Evolutionary conservation across 2,113 vertebrate species (phyloP).

Genomic region (Callionymus lyra): DNA sequence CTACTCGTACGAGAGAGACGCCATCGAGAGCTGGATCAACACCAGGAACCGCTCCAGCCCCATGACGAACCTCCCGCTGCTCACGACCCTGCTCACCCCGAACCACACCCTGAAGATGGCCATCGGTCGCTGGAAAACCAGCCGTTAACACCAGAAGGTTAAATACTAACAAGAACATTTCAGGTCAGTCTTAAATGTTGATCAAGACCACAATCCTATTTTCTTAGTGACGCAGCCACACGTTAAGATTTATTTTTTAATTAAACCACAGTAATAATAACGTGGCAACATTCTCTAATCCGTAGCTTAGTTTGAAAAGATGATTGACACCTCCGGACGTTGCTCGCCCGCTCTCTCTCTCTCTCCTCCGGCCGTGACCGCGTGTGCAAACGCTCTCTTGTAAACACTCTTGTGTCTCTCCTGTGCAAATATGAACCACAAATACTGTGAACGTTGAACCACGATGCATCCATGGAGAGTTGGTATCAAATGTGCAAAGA

Average conservation of each 20-base stretch:
- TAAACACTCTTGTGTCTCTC: slow-evolving; percentile 54
- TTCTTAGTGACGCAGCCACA: no score
- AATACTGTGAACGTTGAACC: slow-evolving; percentile 67
- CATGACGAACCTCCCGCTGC: slow-evolving; percentile 90
- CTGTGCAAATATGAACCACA: slow-evolving; percentile 90
- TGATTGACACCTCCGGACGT: slow-evolving; percentile 49
- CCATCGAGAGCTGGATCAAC: slow-evolving; percentile 85
- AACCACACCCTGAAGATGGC: slow-evolving; percentile 95
- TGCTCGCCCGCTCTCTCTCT: slow-evolving; percentile 27
- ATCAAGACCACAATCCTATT: neutral
- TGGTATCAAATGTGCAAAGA: slow-evolving; percentile 60
- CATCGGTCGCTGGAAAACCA: slow-evolving; percentile 77
- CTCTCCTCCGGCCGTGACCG: slow-evolving; percentile 10
- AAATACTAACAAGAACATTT: neutral
- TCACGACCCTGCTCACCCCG: slow-evolving; percentile 77
- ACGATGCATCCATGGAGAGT: slow-evolving; percentile 61
- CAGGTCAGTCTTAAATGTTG: neutral
- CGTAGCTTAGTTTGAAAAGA: slow-evolving; percentile 39
- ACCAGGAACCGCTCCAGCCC: slow-evolving; percentile 83
- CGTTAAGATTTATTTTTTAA: slow-evolving; percentile 35
- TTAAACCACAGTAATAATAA: slow-evolving; percentile 41
- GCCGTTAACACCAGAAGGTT: slow-evolving; percentile 26
- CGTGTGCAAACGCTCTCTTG: slow-evolving; percentile 39
- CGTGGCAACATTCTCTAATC: slow-evolving; percentile 46
- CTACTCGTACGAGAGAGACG: slow-evolving; percentile 89